Evolutionary conservation across 2,888 invertebrate genomes (phyloP).

Genomic region (Subacronicta megacephala): DNA sequence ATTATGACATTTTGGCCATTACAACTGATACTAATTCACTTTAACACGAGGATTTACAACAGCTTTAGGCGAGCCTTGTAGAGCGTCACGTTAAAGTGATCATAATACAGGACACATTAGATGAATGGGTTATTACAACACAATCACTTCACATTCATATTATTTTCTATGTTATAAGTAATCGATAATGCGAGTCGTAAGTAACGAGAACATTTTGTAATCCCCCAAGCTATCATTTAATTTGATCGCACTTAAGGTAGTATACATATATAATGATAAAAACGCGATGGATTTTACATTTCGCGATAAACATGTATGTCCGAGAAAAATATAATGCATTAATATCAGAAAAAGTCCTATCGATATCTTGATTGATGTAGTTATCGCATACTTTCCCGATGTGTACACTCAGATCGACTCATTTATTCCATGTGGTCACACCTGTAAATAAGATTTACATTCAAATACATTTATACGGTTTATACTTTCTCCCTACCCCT

Average conservation of each 20-base stretch:
- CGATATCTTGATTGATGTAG: slow-evolving; percentile 45
- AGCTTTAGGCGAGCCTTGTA: slow-evolving; percentile 25
- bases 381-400: slow-evolving; percentile 59
- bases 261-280: slow-evolving; percentile 30
- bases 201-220: slow-evolving; percentile 30
- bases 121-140: slow-evolving; percentile 33
- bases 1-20: slow-evolving; percentile 74
- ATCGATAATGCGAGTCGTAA: slow-evolving; percentile 42
- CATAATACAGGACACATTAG: slow-evolving; percentile 10
- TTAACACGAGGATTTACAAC: slow-evolving; percentile 29
- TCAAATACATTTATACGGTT: too few species aligned
- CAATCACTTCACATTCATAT: slow-evolving; percentile 35
- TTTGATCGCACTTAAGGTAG: slow-evolving; percentile 53
- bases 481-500: too few species aligned
- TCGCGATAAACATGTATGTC: slow-evolving; percentile 33
- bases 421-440: slow-evolving; percentile 48
- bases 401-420: slow-evolving; percentile 56
- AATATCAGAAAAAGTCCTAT: slow-evolving; percentile 50
- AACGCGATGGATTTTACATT: slow-evolving; percentile 34
- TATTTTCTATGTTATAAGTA: slow-evolving; percentile 26
- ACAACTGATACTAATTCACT: slow-evolving; percentile 53
- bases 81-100: slow-evolving; percentile 28
- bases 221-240: slow-evolving; percentile 43
- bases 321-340: slow-evolving; percentile 28
- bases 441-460: slow-evolving; percentile 56